Evolutionary conservation across 1,140 invertebrate genomes (phyloP).

Genomic region (Aricia agestis): DNA sequence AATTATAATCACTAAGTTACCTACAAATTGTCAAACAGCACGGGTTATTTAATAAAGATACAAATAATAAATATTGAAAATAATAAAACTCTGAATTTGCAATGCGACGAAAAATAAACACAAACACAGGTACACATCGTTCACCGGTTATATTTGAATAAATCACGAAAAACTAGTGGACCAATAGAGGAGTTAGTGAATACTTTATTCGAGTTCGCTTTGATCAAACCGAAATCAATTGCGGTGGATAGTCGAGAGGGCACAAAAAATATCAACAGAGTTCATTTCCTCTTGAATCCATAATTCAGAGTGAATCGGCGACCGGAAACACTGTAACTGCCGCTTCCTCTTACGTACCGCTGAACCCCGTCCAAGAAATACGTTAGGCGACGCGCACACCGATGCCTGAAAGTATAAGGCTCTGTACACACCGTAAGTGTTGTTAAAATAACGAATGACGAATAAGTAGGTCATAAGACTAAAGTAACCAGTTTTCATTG

Average conservation of each 20-base stretch:
- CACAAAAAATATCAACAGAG: constrained; percentile 35
- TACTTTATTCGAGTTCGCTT: constrained; percentile 2
- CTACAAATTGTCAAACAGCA: no score
- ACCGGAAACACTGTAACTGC: constrained; percentile 56
- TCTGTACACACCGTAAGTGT: no score
- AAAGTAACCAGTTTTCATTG: neutral
- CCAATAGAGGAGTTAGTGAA: constrained; percentile 3
- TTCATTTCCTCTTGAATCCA: constrained; percentile 49
- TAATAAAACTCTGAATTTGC: no score
- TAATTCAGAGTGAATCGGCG: constrained; percentile 57
- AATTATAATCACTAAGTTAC: no score
- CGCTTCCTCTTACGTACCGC: constrained; percentile 51
- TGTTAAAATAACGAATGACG: no score
- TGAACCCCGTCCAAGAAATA: constrained; percentile 39
- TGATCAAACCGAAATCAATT: constrained; percentile 20
- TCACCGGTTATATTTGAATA: neutral
- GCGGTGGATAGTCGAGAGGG: constrained; percentile 10
- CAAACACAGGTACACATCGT: neutral
- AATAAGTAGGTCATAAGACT: no score
- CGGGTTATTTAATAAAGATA: no score
- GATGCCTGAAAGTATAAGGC: neutral
- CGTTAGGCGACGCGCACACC: constrained; percentile 28
- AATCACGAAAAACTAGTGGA: neutral
- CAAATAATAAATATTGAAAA: no score
- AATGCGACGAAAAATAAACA: neutral